Evolutionary conservation across 2,113 vertebrate genomes (phyloP).

Genomic region (Notothenia rossii): DNA sequence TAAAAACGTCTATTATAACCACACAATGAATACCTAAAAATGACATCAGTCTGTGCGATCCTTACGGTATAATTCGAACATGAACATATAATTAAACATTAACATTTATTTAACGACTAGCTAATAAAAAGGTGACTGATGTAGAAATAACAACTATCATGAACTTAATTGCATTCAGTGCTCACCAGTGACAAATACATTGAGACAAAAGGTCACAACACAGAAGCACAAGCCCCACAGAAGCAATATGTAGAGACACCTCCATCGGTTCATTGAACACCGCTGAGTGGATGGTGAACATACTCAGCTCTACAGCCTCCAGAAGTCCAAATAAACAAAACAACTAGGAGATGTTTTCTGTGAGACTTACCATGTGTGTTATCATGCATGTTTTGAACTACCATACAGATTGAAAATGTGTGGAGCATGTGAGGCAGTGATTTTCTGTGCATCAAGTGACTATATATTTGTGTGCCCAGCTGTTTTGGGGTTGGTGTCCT

Average conservation of each 20-base stretch:
- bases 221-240: too few species aligned
- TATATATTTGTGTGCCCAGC: constrained; percentile 36
- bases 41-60: constrained; percentile 70
- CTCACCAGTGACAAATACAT: constrained; percentile 39
- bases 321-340: constrained; percentile 35
- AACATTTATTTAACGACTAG: constrained; percentile 30
- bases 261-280: constrained; percentile 4
- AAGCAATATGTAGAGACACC: constrained; percentile 24
- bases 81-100: constrained; percentile 42
- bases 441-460: constrained; percentile 29
- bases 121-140: constrained; percentile 29
- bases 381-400: constrained; percentile 43
- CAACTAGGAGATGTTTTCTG: constrained; percentile 17
- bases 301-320: constrained; percentile 7
- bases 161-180: constrained; percentile 35
- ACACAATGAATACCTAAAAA: constrained; percentile 48
- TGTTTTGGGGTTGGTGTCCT: constrained; percentile 25
- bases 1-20: background rate
- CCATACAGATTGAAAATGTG: constrained; percentile 11
- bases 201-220: constrained; percentile 42
- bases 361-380: constrained; percentile 13
- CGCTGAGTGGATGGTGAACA: background rate
- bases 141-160: constrained; percentile 16
- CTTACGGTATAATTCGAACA: constrained; percentile 34
- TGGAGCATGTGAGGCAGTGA: constrained; percentile 45